Evolutionary conservation across 2,113 vertebrate species (phyloP).

Genomic region (Apodemus speciosus): DNA sequence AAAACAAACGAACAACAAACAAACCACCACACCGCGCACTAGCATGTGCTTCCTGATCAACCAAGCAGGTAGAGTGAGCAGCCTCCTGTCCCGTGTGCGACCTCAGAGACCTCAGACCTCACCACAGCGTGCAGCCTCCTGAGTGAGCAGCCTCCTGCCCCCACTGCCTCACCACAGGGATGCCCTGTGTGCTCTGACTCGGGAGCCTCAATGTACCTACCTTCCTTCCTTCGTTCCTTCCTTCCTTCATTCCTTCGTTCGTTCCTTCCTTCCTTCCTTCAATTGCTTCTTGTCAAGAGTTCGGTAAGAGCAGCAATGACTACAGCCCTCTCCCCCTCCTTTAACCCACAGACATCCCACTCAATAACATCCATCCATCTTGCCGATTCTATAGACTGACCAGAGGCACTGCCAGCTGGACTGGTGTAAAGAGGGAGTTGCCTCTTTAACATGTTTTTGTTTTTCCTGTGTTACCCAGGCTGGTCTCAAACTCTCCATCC

Average conservation of each 20-base stretch:
- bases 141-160: not conserved
- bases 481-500: not conserved
- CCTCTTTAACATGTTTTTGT: not conserved
- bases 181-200: rapidly evolving
- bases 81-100: no score
- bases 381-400: not conserved
- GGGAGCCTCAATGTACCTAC: not conserved
- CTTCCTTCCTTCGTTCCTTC: no score
- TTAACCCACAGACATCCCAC: not conserved
- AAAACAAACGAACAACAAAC: not conserved
- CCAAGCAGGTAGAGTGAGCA: not conserved
- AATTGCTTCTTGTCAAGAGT: not conserved
- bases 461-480: not conserved
- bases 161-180: no score
- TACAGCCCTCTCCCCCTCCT: not conserved
- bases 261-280: no score
- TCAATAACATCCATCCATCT: not conserved
- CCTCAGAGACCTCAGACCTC: no score
- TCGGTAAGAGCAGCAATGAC: not conserved
- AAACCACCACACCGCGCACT: not conserved
- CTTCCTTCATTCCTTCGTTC: no score
- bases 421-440: no score
- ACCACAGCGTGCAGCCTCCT: rapidly evolving
- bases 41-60: not conserved
- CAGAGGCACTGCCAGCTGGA: not conserved